phyloP scores from a whole-genome alignment of 2,888 invertebrate species.

The Pristionchus japonicus region DNA sequence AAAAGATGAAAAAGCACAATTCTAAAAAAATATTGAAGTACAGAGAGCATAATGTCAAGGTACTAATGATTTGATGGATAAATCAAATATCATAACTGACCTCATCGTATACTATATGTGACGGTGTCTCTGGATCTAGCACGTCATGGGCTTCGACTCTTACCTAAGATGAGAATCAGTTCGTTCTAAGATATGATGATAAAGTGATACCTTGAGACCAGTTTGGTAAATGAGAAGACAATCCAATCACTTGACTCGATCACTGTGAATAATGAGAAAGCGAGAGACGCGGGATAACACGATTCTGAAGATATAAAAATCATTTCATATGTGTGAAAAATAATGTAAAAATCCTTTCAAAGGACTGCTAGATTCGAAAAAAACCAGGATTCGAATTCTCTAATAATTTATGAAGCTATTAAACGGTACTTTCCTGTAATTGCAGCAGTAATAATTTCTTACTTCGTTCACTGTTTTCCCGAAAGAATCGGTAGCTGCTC shows the following conservation, averaged over 20 bases:
- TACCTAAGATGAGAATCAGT: slow-evolving; percentile 54
- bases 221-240: slow-evolving; percentile 64
- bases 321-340: too few species aligned
- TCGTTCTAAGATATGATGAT: not conserved
- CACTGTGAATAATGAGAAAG: slow-evolving; percentile 52
- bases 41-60: too few species aligned
- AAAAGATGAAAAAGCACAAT: too few species aligned
- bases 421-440: too few species aligned
- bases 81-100: slow-evolving; percentile 51
- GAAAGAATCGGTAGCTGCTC: slow-evolving; percentile 54
- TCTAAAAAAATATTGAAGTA: too few species aligned
- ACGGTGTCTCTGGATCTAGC: slow-evolving; percentile 74
- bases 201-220: slow-evolving; percentile 72
- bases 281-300: slow-evolving; percentile 52
- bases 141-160: slow-evolving; percentile 73
- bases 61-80: too few species aligned
- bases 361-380: too few species aligned
- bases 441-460: too few species aligned
- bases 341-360: too few species aligned
- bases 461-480: slow-evolving; percentile 49
- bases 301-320: too few species aligned
- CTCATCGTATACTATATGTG: slow-evolving; percentile 76
- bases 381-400: too few species aligned
- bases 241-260: slow-evolving; percentile 70
- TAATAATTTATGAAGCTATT: too few species aligned